Conservation (phyloP, 1,140 invertebrate genomes). For the Delia radicum region DNA sequence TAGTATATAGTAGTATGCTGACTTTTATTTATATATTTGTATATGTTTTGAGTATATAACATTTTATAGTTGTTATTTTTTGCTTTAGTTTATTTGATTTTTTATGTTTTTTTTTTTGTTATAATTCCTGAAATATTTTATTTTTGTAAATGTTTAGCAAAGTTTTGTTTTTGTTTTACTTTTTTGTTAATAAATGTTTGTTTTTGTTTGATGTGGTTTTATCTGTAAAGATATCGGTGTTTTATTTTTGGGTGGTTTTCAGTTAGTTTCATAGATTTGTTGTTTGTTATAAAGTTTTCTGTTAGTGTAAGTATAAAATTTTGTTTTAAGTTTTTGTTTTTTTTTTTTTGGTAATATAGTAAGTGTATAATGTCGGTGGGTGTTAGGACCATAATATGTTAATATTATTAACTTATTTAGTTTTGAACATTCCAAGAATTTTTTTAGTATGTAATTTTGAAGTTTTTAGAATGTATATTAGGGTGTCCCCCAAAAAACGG, state of each 20-base stretch:
- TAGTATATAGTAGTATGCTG: not conserved
- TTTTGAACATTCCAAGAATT: too few species aligned
- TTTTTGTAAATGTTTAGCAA: constrained; percentile 19
- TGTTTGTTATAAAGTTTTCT: not conserved
- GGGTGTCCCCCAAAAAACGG: too few species aligned
- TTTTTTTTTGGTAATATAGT: not conserved
- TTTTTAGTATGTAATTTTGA: too few species aligned
- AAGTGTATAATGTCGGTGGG: constrained; percentile 1
- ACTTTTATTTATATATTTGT: not conserved
- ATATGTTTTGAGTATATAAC: not conserved
- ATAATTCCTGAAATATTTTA: constrained; percentile 19
- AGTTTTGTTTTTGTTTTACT: not conserved
- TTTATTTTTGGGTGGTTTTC: not conserved
- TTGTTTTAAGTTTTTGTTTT: not conserved
- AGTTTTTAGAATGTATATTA: too few species aligned
- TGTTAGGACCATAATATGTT: not conserved
- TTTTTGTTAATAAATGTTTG: not conserved
- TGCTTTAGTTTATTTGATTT: not conserved
- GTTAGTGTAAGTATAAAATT: too few species aligned
- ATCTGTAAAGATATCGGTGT: not conserved
- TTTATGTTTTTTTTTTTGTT: not conserved
- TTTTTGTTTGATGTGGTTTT: not conserved
- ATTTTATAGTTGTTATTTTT: not conserved
- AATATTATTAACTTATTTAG: too few species aligned
- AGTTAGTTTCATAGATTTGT: too few species aligned